Evolutionary conservation across 2,888 invertebrate species (phyloP).

Genomic region (Rhopalosiphum nymphaeae): DNA sequence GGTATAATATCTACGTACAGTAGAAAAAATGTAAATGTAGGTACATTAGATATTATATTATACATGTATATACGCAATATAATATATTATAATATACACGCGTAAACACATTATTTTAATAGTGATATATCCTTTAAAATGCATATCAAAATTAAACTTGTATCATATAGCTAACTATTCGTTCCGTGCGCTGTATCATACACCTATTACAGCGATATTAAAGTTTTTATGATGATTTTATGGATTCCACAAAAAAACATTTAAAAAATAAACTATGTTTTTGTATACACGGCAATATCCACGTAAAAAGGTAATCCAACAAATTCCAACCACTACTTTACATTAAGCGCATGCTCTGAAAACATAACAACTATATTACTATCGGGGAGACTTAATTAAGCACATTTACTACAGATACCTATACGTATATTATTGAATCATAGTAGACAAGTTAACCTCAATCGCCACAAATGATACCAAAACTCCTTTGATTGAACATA

Average conservation of each 20-base stretch:
- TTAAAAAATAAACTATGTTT: not conserved
- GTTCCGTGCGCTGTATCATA: not conserved
- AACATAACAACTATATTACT: not conserved
- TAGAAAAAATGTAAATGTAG: not conserved
- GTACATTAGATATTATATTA: not conserved
- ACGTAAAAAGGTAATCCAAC: not conserved
- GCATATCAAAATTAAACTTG: slow-evolving; percentile 10
- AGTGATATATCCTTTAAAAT: slow-evolving; percentile 2
- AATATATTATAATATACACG: not conserved
- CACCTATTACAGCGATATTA: not conserved
- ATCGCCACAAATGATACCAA: too few species aligned
- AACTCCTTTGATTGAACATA: too few species aligned
- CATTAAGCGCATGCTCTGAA: not conserved
- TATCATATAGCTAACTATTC: not conserved
- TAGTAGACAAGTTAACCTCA: too few species aligned
- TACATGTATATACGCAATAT: not conserved
- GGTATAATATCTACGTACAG: not conserved
- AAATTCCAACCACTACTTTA: not conserved
- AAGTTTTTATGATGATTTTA: slow-evolving; percentile 27
- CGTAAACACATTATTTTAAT: slow-evolving; percentile 12
- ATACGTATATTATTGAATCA: not conserved
- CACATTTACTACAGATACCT: not conserved
- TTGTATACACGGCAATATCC: not conserved
- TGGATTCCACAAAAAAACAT: slow-evolving; percentile 28
- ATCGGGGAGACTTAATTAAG: not conserved